Base-by-base conservation (phyloP, 37 sponge, comb jelly and placozoan species). In the Spongilla lacustris region DNA sequence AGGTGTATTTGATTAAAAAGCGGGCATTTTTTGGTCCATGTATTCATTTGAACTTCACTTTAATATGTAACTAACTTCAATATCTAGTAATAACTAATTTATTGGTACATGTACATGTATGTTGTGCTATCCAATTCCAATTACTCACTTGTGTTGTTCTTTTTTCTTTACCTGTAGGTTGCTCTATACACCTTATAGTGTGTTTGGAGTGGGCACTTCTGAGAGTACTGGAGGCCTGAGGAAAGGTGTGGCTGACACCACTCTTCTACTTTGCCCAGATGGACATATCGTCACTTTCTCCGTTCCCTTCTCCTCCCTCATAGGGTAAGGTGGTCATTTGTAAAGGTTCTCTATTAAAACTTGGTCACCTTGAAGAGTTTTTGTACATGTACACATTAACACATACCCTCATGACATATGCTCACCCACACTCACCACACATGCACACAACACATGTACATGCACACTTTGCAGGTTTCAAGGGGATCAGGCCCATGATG, bases 261-360 rank as follows among this genome's bases (percentile, higher is more conserved):
- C 66, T 6, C 24, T 89, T 6, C 66, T 83, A n/a, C 73, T 89
- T 38, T 76, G 72, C 49, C 85, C 90, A 3, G 67, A 84, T 80
- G 90, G 90, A 30, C 74, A 84, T 0, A 75, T 89, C 10, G 67
- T 84, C 24, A 78, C 85, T 31, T 71, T 89, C 76, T 26, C 36
- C 25, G 90, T 89, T n/a, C 90, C 90, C 0, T 84, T 89, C 50
- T 81, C 84, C 4, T 21, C 81, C 4, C 75, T 89, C 0, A 69
- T 80, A 6, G 79, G 83, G 90, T 84, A 75, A 69, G 28, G 22
- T 72, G 26, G 28, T 70, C 71, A 29, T 28, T n/a, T n/a, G n/a
- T n/a, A n/a, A n/a, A n/a, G n/a, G n/a, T n/a, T n/a, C n/a, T n/a
- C n/a, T n/a, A n/a, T n/a, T n/a, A n/a, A n/a, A n/a, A n/a, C n/a